A percentile compares a stretch with the other conserved stretches of the same genome.
Evolutionary conservation across 2,888 invertebrate species (phyloP).

Genomic region (Steinernema scapterisci): DNA sequence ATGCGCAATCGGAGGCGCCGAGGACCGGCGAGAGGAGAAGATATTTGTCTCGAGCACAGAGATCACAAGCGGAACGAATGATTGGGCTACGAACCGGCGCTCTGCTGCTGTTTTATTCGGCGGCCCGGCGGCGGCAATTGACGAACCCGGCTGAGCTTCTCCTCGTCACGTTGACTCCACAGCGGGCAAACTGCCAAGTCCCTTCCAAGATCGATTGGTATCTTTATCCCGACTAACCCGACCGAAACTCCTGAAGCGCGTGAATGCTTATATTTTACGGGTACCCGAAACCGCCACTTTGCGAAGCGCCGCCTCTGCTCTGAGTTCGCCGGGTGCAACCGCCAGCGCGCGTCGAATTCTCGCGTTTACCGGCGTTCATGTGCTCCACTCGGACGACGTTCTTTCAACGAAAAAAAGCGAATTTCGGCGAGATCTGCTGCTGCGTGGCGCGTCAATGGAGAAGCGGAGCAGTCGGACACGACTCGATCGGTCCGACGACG

Average conservation of each 20-base stretch:
- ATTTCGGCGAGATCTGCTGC: background rate
- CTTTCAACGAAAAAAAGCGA: slow-evolving; percentile 16
- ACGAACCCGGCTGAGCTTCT: background rate
- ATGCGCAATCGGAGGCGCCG: background rate
- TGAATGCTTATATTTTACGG: too few species aligned
- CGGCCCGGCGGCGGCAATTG: too few species aligned
- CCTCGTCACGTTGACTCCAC: background rate
- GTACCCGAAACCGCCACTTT: too few species aligned
- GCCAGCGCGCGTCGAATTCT: too few species aligned
- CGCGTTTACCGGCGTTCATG: too few species aligned
- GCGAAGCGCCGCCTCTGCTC: too few species aligned
- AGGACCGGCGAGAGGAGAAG: background rate
- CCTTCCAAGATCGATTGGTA: background rate
- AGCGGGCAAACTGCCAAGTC: background rate
- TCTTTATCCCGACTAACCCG: too few species aligned
- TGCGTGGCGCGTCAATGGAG: background rate
- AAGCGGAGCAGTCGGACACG: too few species aligned
- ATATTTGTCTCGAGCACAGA: background rate
- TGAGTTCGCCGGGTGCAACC: too few species aligned
- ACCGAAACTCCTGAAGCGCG: too few species aligned
- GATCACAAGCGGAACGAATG: slow-evolving; percentile 7
- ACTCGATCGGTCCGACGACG: background rate
- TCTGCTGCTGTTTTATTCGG: too few species aligned
- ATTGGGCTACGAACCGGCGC: background rate
- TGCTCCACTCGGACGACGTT: too few species aligned